phyloP scores from a whole-genome alignment of 1,140 invertebrate genomes.

The Bombus picipes region DNA sequence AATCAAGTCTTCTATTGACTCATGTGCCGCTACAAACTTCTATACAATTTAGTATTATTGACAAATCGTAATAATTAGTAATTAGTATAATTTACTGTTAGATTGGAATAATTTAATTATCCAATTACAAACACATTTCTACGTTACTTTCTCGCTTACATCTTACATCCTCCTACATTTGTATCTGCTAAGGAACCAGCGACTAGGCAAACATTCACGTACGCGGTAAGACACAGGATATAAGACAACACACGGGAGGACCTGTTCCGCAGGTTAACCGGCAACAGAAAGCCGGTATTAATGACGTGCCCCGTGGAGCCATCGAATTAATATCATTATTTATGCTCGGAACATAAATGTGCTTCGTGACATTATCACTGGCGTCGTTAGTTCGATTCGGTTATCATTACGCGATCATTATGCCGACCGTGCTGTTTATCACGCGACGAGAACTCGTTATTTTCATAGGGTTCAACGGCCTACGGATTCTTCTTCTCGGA shows the following conservation, averaged over 20 bases:
- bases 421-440: slow-evolving; percentile 48
- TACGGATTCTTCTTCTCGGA: slow-evolving; percentile 39
- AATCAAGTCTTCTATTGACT: no score
- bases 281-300: slow-evolving; percentile 48
- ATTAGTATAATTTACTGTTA: no score
- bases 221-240: not conserved
- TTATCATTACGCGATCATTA: slow-evolving; percentile 69
- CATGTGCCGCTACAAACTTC: no score
- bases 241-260: not conserved
- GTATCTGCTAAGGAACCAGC: slow-evolving; percentile 10
- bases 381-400: slow-evolving; percentile 62
- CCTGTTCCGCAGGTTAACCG: slow-evolving; percentile 24
- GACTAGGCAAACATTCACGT: not conserved
- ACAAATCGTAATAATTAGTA: no score
- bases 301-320: slow-evolving; percentile 60
- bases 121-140: not conserved
- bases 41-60: no score
- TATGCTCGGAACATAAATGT: slow-evolving; percentile 52
- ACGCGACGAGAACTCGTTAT: slow-evolving; percentile 55
- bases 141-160: no score
- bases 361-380: slow-evolving; percentile 61
- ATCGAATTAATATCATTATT: slow-evolving; percentile 74
- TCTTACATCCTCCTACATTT: no score
- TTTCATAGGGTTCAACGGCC: slow-evolving; percentile 13
- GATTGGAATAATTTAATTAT: not conserved